phyloP scores from a whole-genome alignment of 1,140 invertebrate species.

The Dysdera silvatica region DNA sequence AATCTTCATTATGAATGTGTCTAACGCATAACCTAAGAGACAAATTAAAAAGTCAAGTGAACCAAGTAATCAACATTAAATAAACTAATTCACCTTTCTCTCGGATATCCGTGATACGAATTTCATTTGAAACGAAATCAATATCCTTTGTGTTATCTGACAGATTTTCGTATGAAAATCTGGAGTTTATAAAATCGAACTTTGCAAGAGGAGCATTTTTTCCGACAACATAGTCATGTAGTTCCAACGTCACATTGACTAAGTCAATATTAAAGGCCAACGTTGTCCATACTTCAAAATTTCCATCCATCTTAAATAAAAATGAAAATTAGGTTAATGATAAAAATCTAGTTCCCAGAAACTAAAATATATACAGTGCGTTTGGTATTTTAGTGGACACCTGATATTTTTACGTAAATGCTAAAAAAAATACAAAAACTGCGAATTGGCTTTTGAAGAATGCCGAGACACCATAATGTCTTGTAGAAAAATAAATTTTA shows the following conservation, averaged over 20 bases:
- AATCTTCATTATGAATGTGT: too few species aligned
- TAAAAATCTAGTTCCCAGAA: neutral
- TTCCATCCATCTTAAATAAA: conserved; percentile 17
- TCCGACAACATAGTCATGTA: conserved; percentile 46
- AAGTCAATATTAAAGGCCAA: conserved; percentile 74
- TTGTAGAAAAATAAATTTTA: too few species aligned
- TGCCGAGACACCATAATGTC: too few species aligned
- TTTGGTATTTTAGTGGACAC: too few species aligned
- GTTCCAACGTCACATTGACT: conserved; percentile 72
- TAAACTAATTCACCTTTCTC: conserved; percentile 49
- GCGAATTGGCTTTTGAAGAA: too few species aligned
- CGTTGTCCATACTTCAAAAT: conserved; percentile 55
- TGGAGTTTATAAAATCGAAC: conserved; percentile 85
- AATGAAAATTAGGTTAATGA: neutral
- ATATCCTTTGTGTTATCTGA: conserved; percentile 84
- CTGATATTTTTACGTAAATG: too few species aligned
- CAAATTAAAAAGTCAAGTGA: too few species aligned
- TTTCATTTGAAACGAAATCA: conserved; percentile 86
- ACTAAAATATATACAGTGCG: too few species aligned
- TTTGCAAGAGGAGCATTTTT: conserved; percentile 55
- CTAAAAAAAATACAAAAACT: too few species aligned
- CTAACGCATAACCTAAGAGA: too few species aligned
- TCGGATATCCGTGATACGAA: conserved; percentile 73
- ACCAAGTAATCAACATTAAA: too few species aligned
- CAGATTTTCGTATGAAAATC: conserved; percentile 69